These are phyloP conservation scores for Oreortyx pictus DNA, from an alignment of 2,797 vertebrate species.

Conservation along the genomic window DNA sequence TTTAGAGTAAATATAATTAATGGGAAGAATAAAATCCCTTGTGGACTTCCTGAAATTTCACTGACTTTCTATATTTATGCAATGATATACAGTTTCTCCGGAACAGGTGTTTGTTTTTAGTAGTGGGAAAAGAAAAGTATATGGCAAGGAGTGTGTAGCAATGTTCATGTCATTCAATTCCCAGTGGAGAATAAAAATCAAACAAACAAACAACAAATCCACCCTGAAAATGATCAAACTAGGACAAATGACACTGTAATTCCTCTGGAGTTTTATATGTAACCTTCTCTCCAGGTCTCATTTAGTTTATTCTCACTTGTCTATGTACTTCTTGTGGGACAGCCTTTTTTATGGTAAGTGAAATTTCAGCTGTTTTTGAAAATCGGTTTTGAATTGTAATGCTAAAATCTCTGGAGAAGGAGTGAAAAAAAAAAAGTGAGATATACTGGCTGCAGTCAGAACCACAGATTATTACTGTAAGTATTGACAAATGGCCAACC, in stretches of 20 bases:
- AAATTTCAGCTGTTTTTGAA: not conserved
- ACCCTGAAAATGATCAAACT: not conserved
- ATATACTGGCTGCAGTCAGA: not conserved
- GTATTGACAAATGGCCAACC: not conserved
- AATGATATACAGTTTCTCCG: not conserved
- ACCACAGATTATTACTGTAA: not conserved
- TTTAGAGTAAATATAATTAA: not conserved
- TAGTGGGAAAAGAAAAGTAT: not conserved
- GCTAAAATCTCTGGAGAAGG: not conserved
- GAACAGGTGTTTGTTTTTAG: not conserved
- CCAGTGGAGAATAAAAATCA: not conserved
- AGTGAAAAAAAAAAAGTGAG: not conserved
- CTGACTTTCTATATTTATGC: not conserved
- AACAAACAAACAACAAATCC: not conserved
- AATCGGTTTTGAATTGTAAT: rapidly evolving
- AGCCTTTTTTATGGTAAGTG: not conserved
- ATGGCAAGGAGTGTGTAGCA: rapidly evolving
- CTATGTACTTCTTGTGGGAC: not conserved
- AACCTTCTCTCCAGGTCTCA: not conserved
- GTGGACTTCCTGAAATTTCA: not conserved
- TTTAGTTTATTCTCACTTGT: rapidly evolving
- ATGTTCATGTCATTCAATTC: not conserved
- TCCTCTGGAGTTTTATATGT: not conserved
- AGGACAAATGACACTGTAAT: not conserved
- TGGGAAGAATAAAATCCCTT: not conserved